Percentiles rank a stretch among this genome's conserved stretches.
Conservation (phyloP, 2,888 invertebrate genomes). For the Napeogenes inachia region DNA sequence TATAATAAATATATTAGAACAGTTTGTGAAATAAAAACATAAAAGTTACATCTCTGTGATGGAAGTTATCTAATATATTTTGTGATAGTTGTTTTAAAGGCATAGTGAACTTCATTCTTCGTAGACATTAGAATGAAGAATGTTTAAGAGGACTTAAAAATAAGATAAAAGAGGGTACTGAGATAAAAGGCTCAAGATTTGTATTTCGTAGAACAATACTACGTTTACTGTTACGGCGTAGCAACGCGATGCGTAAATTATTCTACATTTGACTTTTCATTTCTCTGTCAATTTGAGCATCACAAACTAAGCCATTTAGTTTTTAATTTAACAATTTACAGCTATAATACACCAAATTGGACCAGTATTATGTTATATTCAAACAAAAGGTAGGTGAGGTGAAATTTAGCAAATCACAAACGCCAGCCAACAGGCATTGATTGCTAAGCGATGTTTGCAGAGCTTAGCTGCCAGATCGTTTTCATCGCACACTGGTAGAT, state of each 20-base stretch:
- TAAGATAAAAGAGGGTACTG: slow-evolving; percentile 15
- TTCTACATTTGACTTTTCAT: neutral
- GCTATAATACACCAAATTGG: neutral
- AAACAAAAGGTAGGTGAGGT: slow-evolving; percentile 1
- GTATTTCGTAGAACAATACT: slow-evolving; percentile 15
- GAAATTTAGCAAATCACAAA: slow-evolving; percentile 4
- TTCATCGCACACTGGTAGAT: slow-evolving; percentile 8
- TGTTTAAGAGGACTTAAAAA: slow-evolving; percentile 19
- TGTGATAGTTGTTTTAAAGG: slow-evolving; percentile 9
- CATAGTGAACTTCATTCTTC: slow-evolving; percentile 4
- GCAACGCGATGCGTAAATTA: slow-evolving; percentile 10
- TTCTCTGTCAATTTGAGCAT: neutral
- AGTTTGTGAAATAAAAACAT: neutral
- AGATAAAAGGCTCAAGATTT: slow-evolving; percentile 18
- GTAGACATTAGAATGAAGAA: slow-evolving; percentile 11
- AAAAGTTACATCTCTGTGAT: neutral
- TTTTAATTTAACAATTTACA: neutral
- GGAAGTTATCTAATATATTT: slow-evolving; percentile 5
- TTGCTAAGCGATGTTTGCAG: slow-evolving; percentile 13
- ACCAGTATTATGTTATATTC: slow-evolving; percentile 3
- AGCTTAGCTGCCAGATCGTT: slow-evolving; percentile 14
- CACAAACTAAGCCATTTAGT: no score
- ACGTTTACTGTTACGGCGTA: slow-evolving; percentile 12
- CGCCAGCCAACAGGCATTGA: slow-evolving; percentile 11
- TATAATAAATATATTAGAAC: neutral